These are phyloP conservation scores for Copsychus sechellarum DNA, from an alignment of 2,113 vertebrate species.

Conservation along the genomic window DNA sequence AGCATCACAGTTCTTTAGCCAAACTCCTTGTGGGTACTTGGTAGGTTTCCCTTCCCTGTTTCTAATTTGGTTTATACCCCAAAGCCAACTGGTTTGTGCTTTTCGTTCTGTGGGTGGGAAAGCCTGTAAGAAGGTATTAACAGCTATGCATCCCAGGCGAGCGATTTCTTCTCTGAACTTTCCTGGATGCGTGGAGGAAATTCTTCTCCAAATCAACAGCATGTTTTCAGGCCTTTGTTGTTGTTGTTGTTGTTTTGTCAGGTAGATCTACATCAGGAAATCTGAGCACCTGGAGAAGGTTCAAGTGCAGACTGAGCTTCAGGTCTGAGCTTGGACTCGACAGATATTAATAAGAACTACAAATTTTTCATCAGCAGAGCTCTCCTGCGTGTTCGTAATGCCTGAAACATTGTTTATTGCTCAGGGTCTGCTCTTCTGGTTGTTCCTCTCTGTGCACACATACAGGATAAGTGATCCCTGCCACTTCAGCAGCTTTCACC, in stretches of 20 bases:
- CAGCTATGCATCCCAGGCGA: background rate
- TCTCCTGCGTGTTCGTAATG: background rate
- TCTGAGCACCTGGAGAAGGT: slow-evolving; percentile 20
- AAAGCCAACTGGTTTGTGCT: slow-evolving; percentile 11
- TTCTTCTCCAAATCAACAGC: slow-evolving; percentile 1
- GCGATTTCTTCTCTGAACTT: background rate
- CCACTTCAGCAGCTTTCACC: background rate
- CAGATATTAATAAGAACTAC: background rate
- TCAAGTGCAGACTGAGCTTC: slow-evolving; percentile 6
- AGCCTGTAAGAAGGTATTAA: background rate
- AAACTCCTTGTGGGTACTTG: background rate
- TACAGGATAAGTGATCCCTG: background rate
- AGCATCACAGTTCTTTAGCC: slow-evolving; percentile 26
- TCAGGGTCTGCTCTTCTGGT: background rate
- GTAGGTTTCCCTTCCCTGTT: slow-evolving; percentile 21
- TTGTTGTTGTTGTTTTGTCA: background rate
- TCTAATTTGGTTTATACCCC: slow-evolving; percentile 24
- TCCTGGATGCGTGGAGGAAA: background rate
- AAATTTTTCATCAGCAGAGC: background rate
- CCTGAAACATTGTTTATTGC: background rate
- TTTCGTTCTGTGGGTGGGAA: slow-evolving; percentile 11
- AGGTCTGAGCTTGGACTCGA: slow-evolving; percentile 26
- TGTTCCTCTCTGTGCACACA: background rate
- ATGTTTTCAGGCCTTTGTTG: background rate
- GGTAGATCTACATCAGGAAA: slow-evolving; percentile 16